These are phyloP conservation scores for Phoxinus dragarum DNA, from an alignment of 2,797 vertebrate genomes.

Conservation along the genomic window DNA sequence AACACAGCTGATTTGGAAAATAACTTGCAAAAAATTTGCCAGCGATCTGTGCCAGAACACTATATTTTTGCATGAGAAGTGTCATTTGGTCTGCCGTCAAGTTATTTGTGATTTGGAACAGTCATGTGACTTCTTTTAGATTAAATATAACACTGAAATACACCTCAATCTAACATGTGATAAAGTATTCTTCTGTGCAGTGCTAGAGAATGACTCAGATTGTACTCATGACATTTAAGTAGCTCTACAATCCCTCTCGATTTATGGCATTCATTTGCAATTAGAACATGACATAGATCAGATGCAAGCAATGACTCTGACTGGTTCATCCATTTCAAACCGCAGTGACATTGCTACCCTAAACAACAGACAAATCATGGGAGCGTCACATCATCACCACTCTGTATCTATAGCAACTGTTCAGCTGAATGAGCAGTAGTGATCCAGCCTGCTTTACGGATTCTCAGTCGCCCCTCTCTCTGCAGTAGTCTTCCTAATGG, in stretches of 20 bases:
- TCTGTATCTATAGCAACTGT: constrained; percentile 60
- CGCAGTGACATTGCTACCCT: constrained; percentile 21
- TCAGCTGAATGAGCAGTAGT: constrained; percentile 53
- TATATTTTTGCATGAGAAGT: background rate
- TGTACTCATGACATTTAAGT: background rate
- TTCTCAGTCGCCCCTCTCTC: constrained; percentile 8
- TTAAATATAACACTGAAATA: background rate
- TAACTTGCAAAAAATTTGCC: background rate
- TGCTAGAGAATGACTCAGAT: background rate
- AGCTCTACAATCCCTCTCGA: background rate
- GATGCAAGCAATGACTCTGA: background rate
- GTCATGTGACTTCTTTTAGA: background rate
- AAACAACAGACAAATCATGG: constrained; percentile 39
- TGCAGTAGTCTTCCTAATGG: constrained; percentile 26
- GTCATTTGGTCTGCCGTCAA: background rate
- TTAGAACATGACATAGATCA: background rate
- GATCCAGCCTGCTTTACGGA: constrained; percentile 36
- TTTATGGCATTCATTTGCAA: constrained; percentile 7
- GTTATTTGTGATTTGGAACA: background rate
- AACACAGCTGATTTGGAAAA: background rate
- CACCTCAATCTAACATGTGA: background rate
- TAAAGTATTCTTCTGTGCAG: background rate
- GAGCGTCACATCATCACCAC: constrained; percentile 25
- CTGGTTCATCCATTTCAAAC: constrained; percentile 42
- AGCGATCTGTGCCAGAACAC: background rate